Conservation (phyloP, 1,140 invertebrate species). For the Phymorhynchus buccinoides region DNA sequence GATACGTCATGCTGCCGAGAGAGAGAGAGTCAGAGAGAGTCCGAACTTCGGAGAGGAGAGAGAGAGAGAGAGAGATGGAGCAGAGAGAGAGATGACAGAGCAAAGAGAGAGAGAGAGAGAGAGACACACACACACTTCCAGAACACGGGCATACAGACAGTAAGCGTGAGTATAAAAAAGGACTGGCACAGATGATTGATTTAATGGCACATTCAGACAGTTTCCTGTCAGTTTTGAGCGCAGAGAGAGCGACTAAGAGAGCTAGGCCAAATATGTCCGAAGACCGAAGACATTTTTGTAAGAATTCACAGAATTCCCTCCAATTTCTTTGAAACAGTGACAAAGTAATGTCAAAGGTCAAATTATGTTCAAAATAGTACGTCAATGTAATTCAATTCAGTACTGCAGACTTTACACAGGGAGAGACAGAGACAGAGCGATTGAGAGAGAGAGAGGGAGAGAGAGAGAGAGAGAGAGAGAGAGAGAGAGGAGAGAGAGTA, state of each 20-base stretch:
- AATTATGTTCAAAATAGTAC: no score
- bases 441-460: slow-evolving; percentile 21
- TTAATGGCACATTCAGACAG: no score
- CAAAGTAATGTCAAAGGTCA: no score
- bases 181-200: no score
- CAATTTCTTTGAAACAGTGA: not conserved
- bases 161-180: not conserved
- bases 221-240: no score
- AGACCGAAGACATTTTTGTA: not conserved
- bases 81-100: not conserved
- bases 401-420: not conserved
- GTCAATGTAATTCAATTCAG: not conserved
- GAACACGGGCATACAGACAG: not conserved
- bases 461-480: not conserved
- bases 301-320: not conserved
- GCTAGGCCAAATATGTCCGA: not conserved
- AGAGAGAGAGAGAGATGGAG: no score
- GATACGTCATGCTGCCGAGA: no score
- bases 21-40: no score
- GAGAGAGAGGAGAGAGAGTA: not conserved
- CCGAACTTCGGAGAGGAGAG: no score
- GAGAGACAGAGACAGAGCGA: slow-evolving; percentile 28
- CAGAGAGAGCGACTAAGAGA: not conserved
- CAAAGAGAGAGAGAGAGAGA: not conserved
- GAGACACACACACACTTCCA: not conserved